Conservation (phyloP, 37 sponge, comb jelly and placozoan species). For the Spongia lamella region DNA sequence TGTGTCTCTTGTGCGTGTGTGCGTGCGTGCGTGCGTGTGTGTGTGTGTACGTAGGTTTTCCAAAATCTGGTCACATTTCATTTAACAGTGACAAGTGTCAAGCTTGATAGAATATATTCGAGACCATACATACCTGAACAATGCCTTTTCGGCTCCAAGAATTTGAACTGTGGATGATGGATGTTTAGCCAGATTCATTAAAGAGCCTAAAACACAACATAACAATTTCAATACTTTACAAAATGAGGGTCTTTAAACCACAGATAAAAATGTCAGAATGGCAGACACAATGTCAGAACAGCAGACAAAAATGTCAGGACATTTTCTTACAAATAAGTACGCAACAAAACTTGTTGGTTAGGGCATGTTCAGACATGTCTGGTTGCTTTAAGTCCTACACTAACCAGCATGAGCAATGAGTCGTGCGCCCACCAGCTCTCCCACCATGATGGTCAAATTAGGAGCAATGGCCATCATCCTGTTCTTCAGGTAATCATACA, state of each 20-base stretch:
- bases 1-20: neutral
- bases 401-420: slow-evolving; percentile 92
- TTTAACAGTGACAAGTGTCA: neutral
- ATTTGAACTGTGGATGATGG: slow-evolving; percentile 98
- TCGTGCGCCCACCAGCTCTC: slow-evolving; percentile 95
- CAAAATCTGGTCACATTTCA: neutral
- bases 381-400: neutral
- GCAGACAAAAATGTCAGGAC: too few relatives aligned
- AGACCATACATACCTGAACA: slow-evolving; percentile 86
- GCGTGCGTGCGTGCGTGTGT: neutral
- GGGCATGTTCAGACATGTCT: too few relatives aligned
- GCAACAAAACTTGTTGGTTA: too few relatives aligned
- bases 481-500: slow-evolving; percentile 97
- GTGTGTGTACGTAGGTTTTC: neutral
- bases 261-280: too few relatives aligned
- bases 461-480: slow-evolving; percentile 96
- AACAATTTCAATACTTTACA: too few relatives aligned
- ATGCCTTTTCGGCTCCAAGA: slow-evolving; percentile 95
- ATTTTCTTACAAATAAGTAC: too few relatives aligned
- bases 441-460: slow-evolving; percentile 94
- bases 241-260: too few relatives aligned
- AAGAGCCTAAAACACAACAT: too few relatives aligned
- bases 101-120: too few relatives aligned
- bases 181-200: slow-evolving; percentile 94
- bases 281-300: too few relatives aligned